A percentile compares a stretch with the other conserved stretches of the same genome.
Conservation (phyloP, 2,113 vertebrate genomes). For the Peromyscus leucopus region DNA sequence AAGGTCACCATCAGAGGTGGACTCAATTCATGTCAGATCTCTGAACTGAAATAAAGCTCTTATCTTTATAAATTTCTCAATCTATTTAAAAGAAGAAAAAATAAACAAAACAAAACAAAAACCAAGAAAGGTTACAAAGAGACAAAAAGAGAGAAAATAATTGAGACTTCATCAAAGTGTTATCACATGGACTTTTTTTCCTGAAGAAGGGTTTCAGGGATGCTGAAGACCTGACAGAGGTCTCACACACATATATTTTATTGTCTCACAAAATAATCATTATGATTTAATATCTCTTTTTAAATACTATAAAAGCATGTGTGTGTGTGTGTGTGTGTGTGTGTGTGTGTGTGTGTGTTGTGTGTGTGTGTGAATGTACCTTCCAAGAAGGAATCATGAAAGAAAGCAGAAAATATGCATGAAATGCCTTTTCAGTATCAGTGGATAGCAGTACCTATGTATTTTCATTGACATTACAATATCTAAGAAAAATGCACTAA, state of each 20-base stretch:
- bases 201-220: not conserved
- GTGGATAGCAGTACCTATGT: not conserved
- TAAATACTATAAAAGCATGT: not conserved
- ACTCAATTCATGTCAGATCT: accelerated
- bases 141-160: not conserved
- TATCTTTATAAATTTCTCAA: not conserved
- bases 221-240: not conserved
- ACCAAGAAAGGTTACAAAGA: not conserved
- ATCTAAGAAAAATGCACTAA: not conserved
- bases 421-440: not conserved
- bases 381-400: not conserved
- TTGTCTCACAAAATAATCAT: not conserved
- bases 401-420: not conserved
- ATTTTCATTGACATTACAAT: not conserved
- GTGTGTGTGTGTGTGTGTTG: no score
- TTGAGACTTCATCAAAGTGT: accelerated
- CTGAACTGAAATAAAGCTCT: not conserved
- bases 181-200: not conserved
- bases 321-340: no score
- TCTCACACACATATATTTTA: not conserved
- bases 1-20: accelerated
- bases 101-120: not conserved
- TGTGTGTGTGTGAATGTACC: no score
- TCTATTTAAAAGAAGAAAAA: not conserved
- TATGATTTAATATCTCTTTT: not conserved